Percentiles rank a stretch among this genome's conserved stretches.
These are phyloP conservation scores for Petromus typicus DNA, from an alignment of 2,113 vertebrate species.

Conservation along the genomic window DNA sequence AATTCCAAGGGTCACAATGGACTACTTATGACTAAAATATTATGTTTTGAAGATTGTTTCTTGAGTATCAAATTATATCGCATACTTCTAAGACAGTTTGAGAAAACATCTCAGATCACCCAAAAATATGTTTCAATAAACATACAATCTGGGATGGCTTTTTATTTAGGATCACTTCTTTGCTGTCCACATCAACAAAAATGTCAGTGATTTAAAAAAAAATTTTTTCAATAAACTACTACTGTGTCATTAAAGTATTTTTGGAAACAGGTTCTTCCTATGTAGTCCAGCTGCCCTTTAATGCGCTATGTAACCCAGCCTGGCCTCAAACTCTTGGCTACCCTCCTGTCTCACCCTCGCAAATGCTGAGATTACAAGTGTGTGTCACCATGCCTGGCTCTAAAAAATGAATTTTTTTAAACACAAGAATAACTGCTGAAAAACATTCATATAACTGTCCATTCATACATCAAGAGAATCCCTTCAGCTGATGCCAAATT, in stretches of 20 bases:
- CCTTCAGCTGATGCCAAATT: neutral
- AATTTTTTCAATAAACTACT: neutral
- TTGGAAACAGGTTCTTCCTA: neutral
- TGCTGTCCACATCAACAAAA: neutral
- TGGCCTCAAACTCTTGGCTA: neutral
- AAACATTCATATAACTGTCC: neutral
- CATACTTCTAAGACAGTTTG: neutral
- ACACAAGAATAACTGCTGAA: neutral
- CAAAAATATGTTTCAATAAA: conserved; percentile 14
- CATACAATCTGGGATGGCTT: neutral
- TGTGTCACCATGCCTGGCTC: neutral
- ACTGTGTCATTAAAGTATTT: neutral
- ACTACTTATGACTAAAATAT: neutral
- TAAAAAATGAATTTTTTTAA: neutral
- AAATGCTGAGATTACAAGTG: neutral
- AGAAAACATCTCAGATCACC: neutral
- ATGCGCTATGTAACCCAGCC: neutral
- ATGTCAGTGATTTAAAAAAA: neutral
- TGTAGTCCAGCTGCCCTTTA: neutral
- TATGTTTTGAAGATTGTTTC: neutral
- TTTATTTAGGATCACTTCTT: too few relatives aligned
- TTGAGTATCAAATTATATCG: neutral
- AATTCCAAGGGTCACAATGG: neutral
- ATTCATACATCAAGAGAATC: neutral
- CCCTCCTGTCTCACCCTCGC: neutral